These are phyloP conservation scores for Noctua pronuba DNA, from an alignment of 2,888 invertebrate genomes.

Conservation along the genomic window DNA sequence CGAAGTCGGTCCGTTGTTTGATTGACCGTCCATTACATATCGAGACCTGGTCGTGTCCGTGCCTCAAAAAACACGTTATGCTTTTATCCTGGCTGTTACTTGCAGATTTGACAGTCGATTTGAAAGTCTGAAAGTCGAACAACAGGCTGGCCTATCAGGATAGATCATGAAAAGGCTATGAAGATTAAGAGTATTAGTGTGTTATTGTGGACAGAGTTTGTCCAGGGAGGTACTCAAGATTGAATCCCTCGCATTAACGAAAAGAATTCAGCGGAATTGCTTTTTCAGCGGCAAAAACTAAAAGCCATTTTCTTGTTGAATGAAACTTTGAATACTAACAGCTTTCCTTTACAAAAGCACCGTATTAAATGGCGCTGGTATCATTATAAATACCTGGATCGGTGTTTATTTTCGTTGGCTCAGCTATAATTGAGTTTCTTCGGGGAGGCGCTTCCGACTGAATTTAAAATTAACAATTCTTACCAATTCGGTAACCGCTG, in stretches of 20 bases:
- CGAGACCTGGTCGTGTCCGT: background rate
- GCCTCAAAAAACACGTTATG: too few species aligned
- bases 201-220: background rate
- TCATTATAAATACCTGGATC: conserved; percentile 74
- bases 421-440: conserved; percentile 84
- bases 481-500: conserved; percentile 73
- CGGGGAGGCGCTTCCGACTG: conserved; percentile 63
- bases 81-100: too few species aligned
- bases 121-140: too few species aligned
- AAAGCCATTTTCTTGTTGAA: conserved; percentile 11
- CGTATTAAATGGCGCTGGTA: conserved; percentile 42
- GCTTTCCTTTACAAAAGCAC: conserved; percentile 13
- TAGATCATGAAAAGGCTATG: too few species aligned
- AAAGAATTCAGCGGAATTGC: background rate
- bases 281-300: background rate
- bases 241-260: background rate
- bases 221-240: background rate
- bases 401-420: conserved; percentile 80
- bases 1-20: background rate
- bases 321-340: conserved; percentile 21
- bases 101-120: too few species aligned
- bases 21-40: background rate
- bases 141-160: too few species aligned
- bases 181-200: too few species aligned
- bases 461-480: conserved; percentile 85